Percentiles rank a stretch among this genome's conserved stretches.
These are phyloP conservation scores for Corella eumyota DNA, from an alignment of 23 tunicate species.

Conservation along the genomic window DNA sequence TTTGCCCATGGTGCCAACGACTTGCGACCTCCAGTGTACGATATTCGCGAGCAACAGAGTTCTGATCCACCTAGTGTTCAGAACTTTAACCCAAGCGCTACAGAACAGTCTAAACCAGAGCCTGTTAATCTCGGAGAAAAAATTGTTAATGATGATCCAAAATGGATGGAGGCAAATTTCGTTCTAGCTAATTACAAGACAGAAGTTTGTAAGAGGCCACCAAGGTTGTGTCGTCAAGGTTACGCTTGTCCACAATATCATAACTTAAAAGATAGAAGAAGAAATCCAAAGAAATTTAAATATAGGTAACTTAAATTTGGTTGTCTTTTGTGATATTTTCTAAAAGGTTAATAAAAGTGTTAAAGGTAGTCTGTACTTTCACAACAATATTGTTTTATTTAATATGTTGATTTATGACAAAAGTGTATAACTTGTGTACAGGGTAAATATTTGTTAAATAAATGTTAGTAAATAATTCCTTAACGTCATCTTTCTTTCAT, in stretches of 20 bases:
- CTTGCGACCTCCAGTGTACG: conserved; percentile 89
- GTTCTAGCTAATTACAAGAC: conserved; percentile 96
- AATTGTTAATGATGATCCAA: conserved; percentile 92
- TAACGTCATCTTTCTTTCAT: too few species aligned
- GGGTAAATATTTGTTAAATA: too few species aligned
- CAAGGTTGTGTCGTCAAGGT: conserved; percentile 85
- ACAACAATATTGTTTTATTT: too few species aligned
- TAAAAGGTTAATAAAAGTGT: too few species aligned
- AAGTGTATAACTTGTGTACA: too few species aligned
- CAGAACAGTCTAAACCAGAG: conserved; percentile 26
- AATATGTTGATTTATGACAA: too few species aligned
- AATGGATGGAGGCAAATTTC: conserved; percentile 94
- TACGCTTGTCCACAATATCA: conserved; percentile 98
- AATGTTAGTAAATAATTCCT: too few species aligned
- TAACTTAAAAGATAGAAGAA: conserved; percentile 92
- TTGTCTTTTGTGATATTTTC: too few species aligned
- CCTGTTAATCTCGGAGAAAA: conserved; percentile 67
- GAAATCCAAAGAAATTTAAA: conserved; percentile 97
- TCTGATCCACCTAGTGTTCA: conserved; percentile 23
- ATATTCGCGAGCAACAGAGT: conserved; percentile 54
- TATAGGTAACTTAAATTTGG: conserved; percentile 44
- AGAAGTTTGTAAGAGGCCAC: conserved; percentile 94
- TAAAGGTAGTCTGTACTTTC: too few species aligned
- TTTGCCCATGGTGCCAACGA: conserved; percentile 98
- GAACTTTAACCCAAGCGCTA: background rate